Evolutionary conservation across 2,113 vertebrate species (phyloP).

Genomic region (Podarcis raffonei): DNA sequence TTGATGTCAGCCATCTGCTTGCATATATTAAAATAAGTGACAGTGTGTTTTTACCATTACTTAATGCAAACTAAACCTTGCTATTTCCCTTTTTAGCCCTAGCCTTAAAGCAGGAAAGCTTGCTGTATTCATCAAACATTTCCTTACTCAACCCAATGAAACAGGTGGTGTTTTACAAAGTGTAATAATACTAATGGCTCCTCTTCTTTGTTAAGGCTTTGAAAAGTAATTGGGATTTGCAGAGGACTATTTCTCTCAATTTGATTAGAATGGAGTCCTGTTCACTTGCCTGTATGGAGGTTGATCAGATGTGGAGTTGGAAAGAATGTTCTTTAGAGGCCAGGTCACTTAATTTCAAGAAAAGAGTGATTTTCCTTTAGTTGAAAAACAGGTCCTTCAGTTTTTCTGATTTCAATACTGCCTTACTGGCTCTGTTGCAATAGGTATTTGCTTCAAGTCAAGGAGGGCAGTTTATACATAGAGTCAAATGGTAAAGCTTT

Average conservation of each 20-base stretch:
- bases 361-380: not conserved
- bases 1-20: constrained; percentile 71
- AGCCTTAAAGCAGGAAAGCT: constrained; percentile 49
- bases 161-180: constrained; percentile 40
- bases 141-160: constrained; percentile 45
- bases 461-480: not conserved
- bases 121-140: constrained; percentile 55
- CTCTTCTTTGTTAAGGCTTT: constrained; percentile 55
- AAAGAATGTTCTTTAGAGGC: not conserved
- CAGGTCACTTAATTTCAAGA: not conserved
- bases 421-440: not conserved
- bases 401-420: not conserved
- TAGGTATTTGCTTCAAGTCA: not conserved
- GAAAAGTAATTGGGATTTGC: constrained; percentile 57
- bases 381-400: not conserved
- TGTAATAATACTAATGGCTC: constrained; percentile 65
- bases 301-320: not conserved
- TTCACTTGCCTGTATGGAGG: not conserved
- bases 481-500: not conserved
- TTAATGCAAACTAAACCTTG: constrained; percentile 68
- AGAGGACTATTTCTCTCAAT: constrained; percentile 45
- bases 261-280: constrained; percentile 45
- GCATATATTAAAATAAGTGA: constrained; percentile 72
- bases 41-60: constrained; percentile 66
- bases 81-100: constrained; percentile 62